Evolutionary conservation across 2,888 invertebrate genomes (phyloP).

Genomic region (Arrhopalites spinosus): DNA sequence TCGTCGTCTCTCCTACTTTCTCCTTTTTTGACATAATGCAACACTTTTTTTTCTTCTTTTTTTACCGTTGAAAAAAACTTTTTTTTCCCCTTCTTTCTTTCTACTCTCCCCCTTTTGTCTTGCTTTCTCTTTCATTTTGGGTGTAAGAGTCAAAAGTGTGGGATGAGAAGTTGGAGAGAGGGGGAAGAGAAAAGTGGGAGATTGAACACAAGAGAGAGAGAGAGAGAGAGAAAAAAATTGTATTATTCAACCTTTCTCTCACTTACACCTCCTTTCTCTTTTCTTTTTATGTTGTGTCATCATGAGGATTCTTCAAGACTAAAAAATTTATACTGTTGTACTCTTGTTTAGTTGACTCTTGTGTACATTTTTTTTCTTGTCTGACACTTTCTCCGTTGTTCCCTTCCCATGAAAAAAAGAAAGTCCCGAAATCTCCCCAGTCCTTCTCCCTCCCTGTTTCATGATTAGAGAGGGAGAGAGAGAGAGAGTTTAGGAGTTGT

Average conservation of each 20-base stretch:
- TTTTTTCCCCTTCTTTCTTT: neutral
- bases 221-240: no score
- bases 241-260: no score
- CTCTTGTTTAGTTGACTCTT: neutral
- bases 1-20: neutral
- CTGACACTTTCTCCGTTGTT: neutral
- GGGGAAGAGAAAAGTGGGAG: no score
- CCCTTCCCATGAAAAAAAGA: neutral
- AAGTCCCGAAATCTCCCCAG: neutral
- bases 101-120: neutral
- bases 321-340: neutral
- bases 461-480: slow-evolving; percentile 13
- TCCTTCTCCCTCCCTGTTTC: neutral
- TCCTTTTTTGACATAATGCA: neutral
- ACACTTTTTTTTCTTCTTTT: neutral
- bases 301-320: no score
- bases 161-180: no score
- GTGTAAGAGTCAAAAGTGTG: no score
- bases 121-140: neutral
- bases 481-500: neutral
- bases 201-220: no score
- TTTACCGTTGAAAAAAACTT: neutral
- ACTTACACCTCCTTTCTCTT: no score
- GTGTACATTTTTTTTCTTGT: neutral
- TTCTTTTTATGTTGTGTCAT: no score